Evolutionary conservation across 2,113 vertebrate genomes (phyloP), one percentile per base, ranked within the genome.

Genomic region (Poeciliopsis turrubarensis): DNA sequence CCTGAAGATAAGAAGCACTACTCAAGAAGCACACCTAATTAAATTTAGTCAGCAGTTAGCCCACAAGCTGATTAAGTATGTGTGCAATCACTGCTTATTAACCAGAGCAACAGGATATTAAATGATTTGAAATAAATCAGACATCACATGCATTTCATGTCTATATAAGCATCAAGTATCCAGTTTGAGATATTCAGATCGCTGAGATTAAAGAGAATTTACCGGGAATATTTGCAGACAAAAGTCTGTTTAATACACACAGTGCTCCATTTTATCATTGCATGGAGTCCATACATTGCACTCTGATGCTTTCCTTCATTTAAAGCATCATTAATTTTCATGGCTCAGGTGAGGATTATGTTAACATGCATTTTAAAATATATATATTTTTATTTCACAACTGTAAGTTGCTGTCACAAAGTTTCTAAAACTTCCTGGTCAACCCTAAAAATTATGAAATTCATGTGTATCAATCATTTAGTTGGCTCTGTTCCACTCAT

Each of bases 21-120:
- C 37, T 68, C n/a, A 17, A 60, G 39, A 69, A 31, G 15, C 31
- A 72, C 30, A 4, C 22, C 69, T 78, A 32, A 73, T 27, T 71
- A 41, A 39, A 44, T 68, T 37, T 0, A 73, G 61, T 83, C 15
- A 26, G 30, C 67, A 65, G 39, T 66, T 51, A 32, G 51, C 15
- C 11, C 39, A 51, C n/a, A 44, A 74, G 39, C 39, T 67, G 17
- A 66, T 62, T 70, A 37, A 25, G 44, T 44, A 44, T 47, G 27
- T 75, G 11, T 60, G 11, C 0, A 9, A 37, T 60, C 61, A 70
- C 39, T 66, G 62, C 66, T 62, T 60, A 54, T 65, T 66, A 69
- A 13, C 65, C n/a, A 74, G 2, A 37, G 69, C n/a, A 65, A 69
- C 65, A 5, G 44, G 22, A 66, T 54, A 31, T 68, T 25, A 54